These are phyloP conservation scores for Deilephila elpenor DNA, from an alignment of 2,888 invertebrate species.

Conservation along the genomic window DNA sequence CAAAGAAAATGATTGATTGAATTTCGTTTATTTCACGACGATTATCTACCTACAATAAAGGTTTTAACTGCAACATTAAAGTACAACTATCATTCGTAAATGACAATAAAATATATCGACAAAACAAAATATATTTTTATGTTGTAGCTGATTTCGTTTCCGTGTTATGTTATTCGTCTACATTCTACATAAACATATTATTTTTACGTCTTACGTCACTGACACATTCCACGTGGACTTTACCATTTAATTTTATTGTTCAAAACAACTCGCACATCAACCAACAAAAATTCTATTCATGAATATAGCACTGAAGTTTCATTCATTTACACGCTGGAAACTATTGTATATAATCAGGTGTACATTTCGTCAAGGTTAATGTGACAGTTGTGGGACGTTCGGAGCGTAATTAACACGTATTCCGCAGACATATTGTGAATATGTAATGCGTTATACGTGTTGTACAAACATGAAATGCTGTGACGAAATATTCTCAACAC, in stretches of 20 bases:
- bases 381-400: constrained; percentile 50
- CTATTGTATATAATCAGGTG: constrained; percentile 32
- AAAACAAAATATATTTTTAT: too few relatives aligned
- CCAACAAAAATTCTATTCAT: constrained; percentile 18
- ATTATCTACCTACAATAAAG: too few relatives aligned
- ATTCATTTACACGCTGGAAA: constrained; percentile 5
- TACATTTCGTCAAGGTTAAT: constrained; percentile 58
- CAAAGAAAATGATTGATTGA: not conserved
- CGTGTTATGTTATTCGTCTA: not conserved
- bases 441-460: constrained; percentile 53
- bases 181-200: not conserved
- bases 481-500: constrained; percentile 57
- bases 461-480: constrained; percentile 46
- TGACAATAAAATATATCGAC: too few relatives aligned
- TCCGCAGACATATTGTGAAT: constrained; percentile 58
- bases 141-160: not conserved
- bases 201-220: not conserved
- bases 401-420: constrained; percentile 65
- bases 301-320: not conserved
- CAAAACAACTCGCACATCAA: not conserved
- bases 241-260: not conserved
- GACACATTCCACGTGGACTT: not conserved
- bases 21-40: too few relatives aligned
- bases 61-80: too few relatives aligned
- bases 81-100: not conserved